Conservation (phyloP, 2,113 vertebrate species). For the Odobenus rosmarus region DNA sequence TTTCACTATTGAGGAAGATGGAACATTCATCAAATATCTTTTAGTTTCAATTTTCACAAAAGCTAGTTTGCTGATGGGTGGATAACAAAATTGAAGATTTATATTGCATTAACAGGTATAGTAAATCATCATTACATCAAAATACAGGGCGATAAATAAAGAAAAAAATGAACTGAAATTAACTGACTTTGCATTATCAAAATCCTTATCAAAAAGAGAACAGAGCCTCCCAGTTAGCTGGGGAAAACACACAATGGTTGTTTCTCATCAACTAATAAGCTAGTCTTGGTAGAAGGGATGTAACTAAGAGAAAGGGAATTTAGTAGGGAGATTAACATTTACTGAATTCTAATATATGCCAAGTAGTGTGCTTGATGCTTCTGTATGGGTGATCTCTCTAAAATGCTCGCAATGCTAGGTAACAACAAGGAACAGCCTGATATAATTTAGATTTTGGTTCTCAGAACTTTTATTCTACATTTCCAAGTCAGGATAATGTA, state of each 20-base stretch:
- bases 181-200: slow-evolving; percentile 67
- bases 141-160: slow-evolving; percentile 58
- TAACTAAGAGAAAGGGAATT: background rate
- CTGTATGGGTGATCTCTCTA: background rate
- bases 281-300: background rate
- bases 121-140: slow-evolving; percentile 71
- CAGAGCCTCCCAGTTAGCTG: background rate
- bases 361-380: background rate
- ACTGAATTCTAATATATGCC: background rate
- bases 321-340: background rate
- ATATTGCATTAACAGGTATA: slow-evolving; percentile 59
- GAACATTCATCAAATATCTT: slow-evolving; percentile 75
- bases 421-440: background rate
- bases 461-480: background rate
- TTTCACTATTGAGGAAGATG: slow-evolving; percentile 67
- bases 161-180: slow-evolving; percentile 33
- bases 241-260: background rate
- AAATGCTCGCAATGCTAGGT: background rate
- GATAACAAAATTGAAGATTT: slow-evolving; percentile 77
- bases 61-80: slow-evolving; percentile 64
- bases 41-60: slow-evolving; percentile 77
- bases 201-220: slow-evolving; percentile 54
- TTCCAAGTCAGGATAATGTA: background rate
- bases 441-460: background rate
- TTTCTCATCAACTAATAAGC: slow-evolving; percentile 56